Percentiles rank a stretch among this genome's conserved stretches.
Evolutionary conservation across 2,797 vertebrate species (phyloP).

Genomic region (Hylomyscus alleni): DNA sequence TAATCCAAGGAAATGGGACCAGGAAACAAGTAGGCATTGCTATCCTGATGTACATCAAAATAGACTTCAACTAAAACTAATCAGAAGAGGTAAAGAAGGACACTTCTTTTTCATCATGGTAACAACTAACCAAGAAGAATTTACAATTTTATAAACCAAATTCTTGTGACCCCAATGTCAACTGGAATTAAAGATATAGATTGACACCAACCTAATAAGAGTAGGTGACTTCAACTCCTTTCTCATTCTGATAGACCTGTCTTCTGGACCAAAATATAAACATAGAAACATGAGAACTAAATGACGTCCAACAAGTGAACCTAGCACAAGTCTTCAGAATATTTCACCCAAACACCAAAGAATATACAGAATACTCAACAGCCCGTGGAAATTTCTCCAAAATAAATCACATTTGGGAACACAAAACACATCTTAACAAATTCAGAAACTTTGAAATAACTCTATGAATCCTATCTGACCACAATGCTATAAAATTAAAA

Average conservation of each 20-base stretch:
- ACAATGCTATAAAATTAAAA: not conserved
- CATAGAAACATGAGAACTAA: not conserved
- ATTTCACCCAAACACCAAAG: too few relatives aligned
- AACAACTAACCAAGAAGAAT: not conserved
- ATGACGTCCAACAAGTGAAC: not conserved
- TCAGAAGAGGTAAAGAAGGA: not conserved
- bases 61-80: not conserved
- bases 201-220: not conserved
- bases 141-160: not conserved
- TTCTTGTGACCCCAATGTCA: not conserved
- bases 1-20: not conserved
- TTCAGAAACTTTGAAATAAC: not conserved
- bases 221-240: not conserved
- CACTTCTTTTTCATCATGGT: too few relatives aligned
- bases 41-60: not conserved
- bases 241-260: too few relatives aligned
- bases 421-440: not conserved
- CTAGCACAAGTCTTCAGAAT: not conserved
- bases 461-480: not conserved
- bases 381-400: too few relatives aligned
- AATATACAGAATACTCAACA: too few relatives aligned
- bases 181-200: not conserved
- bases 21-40: not conserved
- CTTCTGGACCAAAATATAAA: not conserved
- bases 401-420: too few relatives aligned